Base-by-base conservation (phyloP, 1,140 invertebrate species). In the Harpegnathos saltator region DNA sequence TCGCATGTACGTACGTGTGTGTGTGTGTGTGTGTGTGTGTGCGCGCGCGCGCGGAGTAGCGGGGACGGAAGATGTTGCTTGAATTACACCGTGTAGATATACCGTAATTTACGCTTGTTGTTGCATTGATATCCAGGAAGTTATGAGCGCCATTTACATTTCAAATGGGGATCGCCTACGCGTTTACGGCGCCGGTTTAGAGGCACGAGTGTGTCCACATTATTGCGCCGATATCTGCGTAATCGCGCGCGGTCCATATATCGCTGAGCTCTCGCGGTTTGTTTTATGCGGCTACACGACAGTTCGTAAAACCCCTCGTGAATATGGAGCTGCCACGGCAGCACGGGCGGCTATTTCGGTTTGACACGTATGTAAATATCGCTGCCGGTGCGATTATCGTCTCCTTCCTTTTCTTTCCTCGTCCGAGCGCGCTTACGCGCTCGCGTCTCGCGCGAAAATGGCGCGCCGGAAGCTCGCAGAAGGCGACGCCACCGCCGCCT, bases 231-330 rank as follows among this genome's bases (percentile, higher is more conserved):
- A 58, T 78, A 78, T 71, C 52, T 59, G 65, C 24, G 65, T 71
- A 69, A 80, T 71, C 75, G 75, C 75, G 75, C 75, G 33, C 52
- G 52, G 65, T 58, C 52, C 52, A 69, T 68, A 80, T 69, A 80
- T 80, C 33, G 75, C 7, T 54, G n/a, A 61, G 54, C 29, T 33
- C 22, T 33, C 22, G 54, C 22, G 3, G 3, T n/a, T n/a, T 19
- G n/a, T 69, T 80, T 80, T 71, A 80, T 71, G 75, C 65, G 26
- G 58, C 52, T 69, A 58, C 75, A 58, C 29, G 63, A 26, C 52
- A 69, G 54, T 71, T 69, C 14, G 63, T 54, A 71, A 78, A 69
- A 58, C 54, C 14, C n/a, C 48, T 80, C 52, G 52, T 80, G 75
- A 80, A 80, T 69, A 69, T 80, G n/a, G 52, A 78, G 33, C 7